Evolutionary conservation across 2,113 vertebrate species (phyloP), one percentile per base, ranked within the genome.

Genomic region (Baryphthengus martii): DNA sequence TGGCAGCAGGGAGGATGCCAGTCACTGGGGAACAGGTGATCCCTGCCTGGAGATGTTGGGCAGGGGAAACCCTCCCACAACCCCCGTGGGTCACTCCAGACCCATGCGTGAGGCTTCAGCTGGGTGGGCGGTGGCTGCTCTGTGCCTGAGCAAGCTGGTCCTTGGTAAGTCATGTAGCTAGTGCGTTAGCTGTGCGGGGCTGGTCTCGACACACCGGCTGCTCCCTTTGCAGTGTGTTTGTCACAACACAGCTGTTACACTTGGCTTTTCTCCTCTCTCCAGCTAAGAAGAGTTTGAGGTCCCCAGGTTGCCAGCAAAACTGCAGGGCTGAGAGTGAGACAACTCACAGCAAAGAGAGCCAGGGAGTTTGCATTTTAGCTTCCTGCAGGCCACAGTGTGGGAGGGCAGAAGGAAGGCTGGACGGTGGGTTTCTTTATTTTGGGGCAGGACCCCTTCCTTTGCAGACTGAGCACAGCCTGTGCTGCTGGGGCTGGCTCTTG

Each of bases 181-280:
- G 4, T 8, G 6, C 12, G 3, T 11, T 40, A 15, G 44, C 37
- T 4, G 40, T 17, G 4, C 23, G 1, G 52, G 62, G 49, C 47
- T 53, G 37, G 19, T 17, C 0, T 0, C 0, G 0, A 25, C 24
- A 29, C 0, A 1, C 35, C 0, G 2, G 24, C 45, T 50, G 65
- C 85, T 70, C 0, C 0, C 40, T 77, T 40, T 37, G 37, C 66
- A 58, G 26, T 11, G 1, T 17, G 3, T 17, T 8, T 21, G 0
- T 74, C 50, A 40, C 8, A 7, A 40, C 40, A 44, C 9, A 35
- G 45, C 50, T 18, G 3, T 35, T 23, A 23, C 13, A 4, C 49
- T 17, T 53, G 45, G 50, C n/a, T 85, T 78, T 66, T 58, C 59
- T 42, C 67, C 20, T 59, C 42, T 67, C 50, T 70, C n/a, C 28